These are phyloP conservation scores for Ophion ellenae DNA, from an alignment of 2,888 invertebrate species.

Conservation along the genomic window DNA sequence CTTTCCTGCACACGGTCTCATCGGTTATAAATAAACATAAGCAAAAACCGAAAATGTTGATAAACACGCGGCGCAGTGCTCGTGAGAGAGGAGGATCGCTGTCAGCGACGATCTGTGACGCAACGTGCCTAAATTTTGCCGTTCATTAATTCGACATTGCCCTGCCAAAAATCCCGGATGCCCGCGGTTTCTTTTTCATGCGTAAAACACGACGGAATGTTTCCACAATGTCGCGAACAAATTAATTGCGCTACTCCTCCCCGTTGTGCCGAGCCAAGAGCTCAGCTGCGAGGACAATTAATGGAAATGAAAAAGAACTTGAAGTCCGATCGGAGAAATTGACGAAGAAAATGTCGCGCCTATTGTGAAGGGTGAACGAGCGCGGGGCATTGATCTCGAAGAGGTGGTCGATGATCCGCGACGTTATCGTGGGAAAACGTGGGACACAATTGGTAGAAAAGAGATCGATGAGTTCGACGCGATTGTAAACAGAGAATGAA, in stretches of 20 bases:
- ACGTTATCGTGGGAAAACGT: not conserved
- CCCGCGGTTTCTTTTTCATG: not conserved
- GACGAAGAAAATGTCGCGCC: not conserved
- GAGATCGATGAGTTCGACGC: slow-evolving; percentile 45
- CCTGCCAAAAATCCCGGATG: slow-evolving; percentile 20
- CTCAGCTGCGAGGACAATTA: not conserved
- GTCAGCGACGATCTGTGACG: slow-evolving; percentile 28
- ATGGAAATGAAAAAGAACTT: not conserved
- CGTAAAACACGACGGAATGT: slow-evolving; percentile 16
- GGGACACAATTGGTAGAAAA: slow-evolving; percentile 42
- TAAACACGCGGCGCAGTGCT: slow-evolving; percentile 16
- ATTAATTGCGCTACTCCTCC: slow-evolving; percentile 9
- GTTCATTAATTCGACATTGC: slow-evolving; percentile 26
- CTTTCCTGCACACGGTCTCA: not conserved
- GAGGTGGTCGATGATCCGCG: slow-evolving; percentile 52
- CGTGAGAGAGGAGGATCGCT: not conserved
- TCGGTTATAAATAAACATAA: slow-evolving; percentile 14
- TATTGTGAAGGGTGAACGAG: not conserved
- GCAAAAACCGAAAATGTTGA: slow-evolving; percentile 21
- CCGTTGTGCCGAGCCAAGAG: not conserved
- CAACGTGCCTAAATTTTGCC: slow-evolving; percentile 32
- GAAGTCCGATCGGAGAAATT: not conserved
- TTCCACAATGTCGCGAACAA: slow-evolving; percentile 13
- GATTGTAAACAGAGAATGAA: slow-evolving; percentile 52
- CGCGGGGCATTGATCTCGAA: slow-evolving; percentile 51